A percentile compares a stretch with the other conserved stretches of the same genome.
Evolutionary conservation across 2,797 vertebrate genomes (phyloP).

Genomic region (Gorsachius magnificus): DNA sequence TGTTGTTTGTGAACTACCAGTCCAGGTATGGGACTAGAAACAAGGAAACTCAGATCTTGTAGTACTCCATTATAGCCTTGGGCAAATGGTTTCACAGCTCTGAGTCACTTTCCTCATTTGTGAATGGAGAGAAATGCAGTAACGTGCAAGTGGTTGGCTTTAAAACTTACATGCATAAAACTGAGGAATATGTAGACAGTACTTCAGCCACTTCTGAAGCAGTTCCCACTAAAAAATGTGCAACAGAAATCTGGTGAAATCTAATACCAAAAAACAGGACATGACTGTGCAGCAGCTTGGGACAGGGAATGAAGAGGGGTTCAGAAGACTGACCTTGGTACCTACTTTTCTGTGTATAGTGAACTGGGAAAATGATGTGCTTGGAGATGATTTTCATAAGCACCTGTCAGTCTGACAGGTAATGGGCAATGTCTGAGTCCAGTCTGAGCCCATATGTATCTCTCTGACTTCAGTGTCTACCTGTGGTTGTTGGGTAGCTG

Average conservation of each 20-base stretch:
- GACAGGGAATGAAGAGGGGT: background rate
- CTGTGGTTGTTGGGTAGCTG: background rate
- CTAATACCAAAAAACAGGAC: background rate
- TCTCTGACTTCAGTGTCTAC: background rate
- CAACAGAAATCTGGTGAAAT: background rate
- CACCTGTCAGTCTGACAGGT: accelerated
- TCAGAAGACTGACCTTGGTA: background rate
- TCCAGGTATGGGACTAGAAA: background rate
- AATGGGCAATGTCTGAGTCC: background rate
- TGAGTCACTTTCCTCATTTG: background rate
- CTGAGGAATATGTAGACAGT: background rate
- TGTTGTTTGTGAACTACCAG: background rate
- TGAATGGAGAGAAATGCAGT: background rate
- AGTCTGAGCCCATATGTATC: background rate
- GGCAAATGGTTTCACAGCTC: background rate
- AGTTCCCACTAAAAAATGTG: background rate
- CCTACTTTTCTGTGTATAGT: background rate
- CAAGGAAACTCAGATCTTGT: background rate
- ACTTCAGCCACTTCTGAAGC: background rate
- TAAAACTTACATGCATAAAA: background rate
- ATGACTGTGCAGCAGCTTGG: background rate
- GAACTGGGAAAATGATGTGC: background rate
- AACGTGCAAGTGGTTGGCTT: background rate
- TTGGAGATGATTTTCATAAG: background rate
- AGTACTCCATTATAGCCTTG: background rate